These are phyloP conservation scores for Trimorus sp. DNA, from an alignment of 2,888 invertebrate genomes.

Conservation along the genomic window DNA sequence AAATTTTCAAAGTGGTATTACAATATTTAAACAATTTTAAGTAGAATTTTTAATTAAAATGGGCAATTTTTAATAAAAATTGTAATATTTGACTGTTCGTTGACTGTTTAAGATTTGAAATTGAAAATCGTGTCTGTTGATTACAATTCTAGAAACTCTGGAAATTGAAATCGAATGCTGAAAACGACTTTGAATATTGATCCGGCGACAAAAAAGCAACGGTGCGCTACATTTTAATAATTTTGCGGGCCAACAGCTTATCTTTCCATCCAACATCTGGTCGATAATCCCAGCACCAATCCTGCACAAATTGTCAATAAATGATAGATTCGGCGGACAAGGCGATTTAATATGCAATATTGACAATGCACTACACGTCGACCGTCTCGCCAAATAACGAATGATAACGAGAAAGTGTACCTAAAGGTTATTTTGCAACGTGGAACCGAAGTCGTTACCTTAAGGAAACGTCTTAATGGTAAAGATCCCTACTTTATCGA, in stretches of 20 bases:
- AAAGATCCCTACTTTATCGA: no score
- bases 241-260: conserved; percentile 37
- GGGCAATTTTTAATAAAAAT: no score
- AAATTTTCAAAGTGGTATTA: no score
- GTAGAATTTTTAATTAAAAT: no score
- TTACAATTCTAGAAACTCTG: background rate
- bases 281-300: conserved; percentile 38
- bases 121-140: no score
- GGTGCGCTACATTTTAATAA: conserved; percentile 32
- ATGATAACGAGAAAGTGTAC: background rate
- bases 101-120: no score
- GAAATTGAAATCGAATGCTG: conserved; percentile 2
- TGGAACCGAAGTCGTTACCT: no score
- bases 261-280: conserved; percentile 29
- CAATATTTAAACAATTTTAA: no score
- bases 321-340: conserved; percentile 34
- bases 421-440: no score
- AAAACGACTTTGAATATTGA: background rate
- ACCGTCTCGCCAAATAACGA: conserved; percentile 21
- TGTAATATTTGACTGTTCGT: no score
- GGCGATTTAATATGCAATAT: conserved; percentile 43
- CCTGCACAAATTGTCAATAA: conserved; percentile 41
- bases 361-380: conserved; percentile 26
- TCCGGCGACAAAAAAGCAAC: conserved; percentile 17
- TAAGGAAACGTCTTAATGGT: no score